A percentile compares a stretch with the other conserved stretches of the same genome.
Conservation (phyloP, 2,113 vertebrate species). For the Salminus brasiliensis region DNA sequence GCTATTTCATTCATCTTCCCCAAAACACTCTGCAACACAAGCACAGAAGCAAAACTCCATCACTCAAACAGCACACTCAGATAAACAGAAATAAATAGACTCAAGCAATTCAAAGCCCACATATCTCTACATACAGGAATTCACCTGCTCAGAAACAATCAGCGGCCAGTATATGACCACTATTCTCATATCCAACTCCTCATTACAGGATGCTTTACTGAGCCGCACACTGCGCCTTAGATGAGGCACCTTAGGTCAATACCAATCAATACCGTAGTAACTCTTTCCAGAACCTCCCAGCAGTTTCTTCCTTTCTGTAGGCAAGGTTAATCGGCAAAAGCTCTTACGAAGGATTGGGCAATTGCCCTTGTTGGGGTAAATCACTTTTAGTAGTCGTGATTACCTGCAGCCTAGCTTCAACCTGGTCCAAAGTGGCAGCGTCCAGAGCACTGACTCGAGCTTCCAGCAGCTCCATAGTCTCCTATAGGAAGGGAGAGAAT, state of each 20-base stretch:
- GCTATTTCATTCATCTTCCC: constrained; percentile 96
- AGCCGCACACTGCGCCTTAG: neutral
- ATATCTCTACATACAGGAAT: neutral
- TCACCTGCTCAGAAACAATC: neutral
- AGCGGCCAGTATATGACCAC: neutral
- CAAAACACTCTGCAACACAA: constrained; percentile 83
- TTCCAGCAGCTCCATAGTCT: constrained; percentile 89
- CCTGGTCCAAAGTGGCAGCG: constrained; percentile 88
- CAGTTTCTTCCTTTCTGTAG: neutral
- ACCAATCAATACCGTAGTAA: neutral
- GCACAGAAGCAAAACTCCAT: neutral
- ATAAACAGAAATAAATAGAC: neutral
- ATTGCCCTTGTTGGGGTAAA: neutral
- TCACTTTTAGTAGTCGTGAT: constrained; percentile 1
- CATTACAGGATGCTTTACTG: neutral
- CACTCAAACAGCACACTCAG: neutral
- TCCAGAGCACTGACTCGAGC: constrained; percentile 89
- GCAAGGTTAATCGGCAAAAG: neutral
- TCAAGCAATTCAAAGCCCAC: neutral
- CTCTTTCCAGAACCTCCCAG: neutral
- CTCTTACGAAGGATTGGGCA: neutral
- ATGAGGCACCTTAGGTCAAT: neutral
- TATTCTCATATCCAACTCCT: neutral
- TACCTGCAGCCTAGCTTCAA: constrained; percentile 94
- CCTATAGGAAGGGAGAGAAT: constrained; percentile 65